These are phyloP conservation scores for Cardinalis cardinalis DNA, from an alignment of 2,113 vertebrate species.

Conservation along the genomic window DNA sequence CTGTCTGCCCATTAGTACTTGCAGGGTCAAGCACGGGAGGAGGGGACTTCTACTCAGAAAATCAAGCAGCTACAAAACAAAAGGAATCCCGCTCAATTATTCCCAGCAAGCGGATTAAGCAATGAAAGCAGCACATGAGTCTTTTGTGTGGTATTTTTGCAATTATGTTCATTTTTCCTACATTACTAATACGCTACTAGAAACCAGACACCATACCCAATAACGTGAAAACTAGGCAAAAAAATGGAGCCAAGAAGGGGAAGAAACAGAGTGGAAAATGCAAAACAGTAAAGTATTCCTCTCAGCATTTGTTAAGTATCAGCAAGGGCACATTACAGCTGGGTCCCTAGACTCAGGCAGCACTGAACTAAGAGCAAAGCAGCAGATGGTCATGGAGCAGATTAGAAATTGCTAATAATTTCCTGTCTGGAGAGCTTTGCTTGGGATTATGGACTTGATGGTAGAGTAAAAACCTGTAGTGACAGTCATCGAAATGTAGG, in stretches of 20 bases:
- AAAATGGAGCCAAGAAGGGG: neutral
- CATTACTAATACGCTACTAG: conserved; percentile 34
- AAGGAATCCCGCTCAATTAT: conserved; percentile 42
- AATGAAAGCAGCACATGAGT: conserved; percentile 37
- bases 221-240: conserved; percentile 32
- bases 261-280: conserved; percentile 39
- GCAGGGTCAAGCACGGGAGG: neutral
- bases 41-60: conserved; percentile 14
- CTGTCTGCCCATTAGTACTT: neutral
- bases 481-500: neutral
- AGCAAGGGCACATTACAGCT: neutral
- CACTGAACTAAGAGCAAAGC: conserved; percentile 1
- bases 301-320: neutral
- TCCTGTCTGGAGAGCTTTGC: conserved; percentile 3
- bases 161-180: conserved; percentile 58
- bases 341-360: neutral
- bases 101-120: conserved; percentile 53
- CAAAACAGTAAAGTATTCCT: neutral
- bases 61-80: conserved; percentile 48
- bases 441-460: neutral
- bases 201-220: conserved; percentile 43
- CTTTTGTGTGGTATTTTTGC: conserved; percentile 47
- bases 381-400: conserved; percentile 32
- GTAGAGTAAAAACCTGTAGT: neutral
- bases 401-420: conserved; percentile 12